A percentile compares a stretch with the other conserved stretches of the same genome.
phyloP scores from a whole-genome alignment of 2,113 vertebrate genomes.

The Pithys albifrons region DNA sequence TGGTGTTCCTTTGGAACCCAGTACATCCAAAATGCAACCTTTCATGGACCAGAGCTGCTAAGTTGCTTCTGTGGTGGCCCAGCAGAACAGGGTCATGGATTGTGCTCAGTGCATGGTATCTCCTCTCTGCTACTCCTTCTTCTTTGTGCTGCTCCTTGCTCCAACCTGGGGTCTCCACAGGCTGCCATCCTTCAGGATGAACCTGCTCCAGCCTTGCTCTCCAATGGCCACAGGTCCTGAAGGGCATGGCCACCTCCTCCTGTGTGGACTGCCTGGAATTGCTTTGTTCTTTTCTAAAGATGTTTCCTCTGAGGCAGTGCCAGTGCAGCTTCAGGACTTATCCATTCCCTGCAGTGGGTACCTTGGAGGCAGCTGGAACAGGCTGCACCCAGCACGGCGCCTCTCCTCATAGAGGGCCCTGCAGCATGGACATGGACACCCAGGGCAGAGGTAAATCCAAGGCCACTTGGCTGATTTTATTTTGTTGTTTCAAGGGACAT shows the following conservation, averaged over 20 bases:
- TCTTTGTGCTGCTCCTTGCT: not conserved
- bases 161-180: not conserved
- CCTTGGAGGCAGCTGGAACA: not conserved
- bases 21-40: not conserved
- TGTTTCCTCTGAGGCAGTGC: accelerated
- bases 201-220: not conserved
- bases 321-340: not conserved
- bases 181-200: not conserved
- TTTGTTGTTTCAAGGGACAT: not conserved
- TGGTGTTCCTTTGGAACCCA: not conserved
- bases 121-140: not conserved
- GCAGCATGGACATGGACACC: no score
- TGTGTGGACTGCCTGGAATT: accelerated
- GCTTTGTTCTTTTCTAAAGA: not conserved
- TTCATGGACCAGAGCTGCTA: not conserved
- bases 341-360: accelerated
- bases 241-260: not conserved
- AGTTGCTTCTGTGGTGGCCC: no score
- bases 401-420: not conserved
- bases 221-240: accelerated
- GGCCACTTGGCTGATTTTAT: not conserved
- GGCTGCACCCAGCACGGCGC: not conserved
- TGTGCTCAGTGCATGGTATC: not conserved
- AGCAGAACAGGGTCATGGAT: accelerated
- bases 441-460: not conserved